phyloP scores from a whole-genome alignment of 2,113 vertebrate species.

The Picathartes gymnocephalus region DNA sequence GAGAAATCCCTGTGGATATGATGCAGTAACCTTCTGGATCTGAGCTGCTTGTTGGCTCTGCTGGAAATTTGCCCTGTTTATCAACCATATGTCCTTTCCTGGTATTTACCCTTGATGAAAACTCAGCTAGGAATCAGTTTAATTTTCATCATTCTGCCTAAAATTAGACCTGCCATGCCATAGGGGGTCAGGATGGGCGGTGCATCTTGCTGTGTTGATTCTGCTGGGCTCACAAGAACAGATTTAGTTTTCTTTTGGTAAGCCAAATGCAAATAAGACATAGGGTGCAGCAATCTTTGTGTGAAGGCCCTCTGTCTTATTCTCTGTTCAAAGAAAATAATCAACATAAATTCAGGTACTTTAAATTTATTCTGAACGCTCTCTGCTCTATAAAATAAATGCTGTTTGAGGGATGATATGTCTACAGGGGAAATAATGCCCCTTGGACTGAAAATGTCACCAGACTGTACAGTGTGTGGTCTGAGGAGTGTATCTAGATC shows the following conservation, averaged over 20 bases:
- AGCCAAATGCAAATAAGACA: not conserved
- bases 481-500: not conserved
- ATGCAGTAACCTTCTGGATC: not conserved
- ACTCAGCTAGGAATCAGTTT: not conserved
- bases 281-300: not conserved
- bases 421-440: not conserved
- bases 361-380: not conserved
- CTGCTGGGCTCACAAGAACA: not conserved
- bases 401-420: not conserved
- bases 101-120: not conserved
- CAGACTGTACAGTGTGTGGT: not conserved
- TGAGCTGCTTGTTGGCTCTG: not conserved
- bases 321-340: not conserved
- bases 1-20: not conserved
- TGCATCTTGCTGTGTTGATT: not conserved
- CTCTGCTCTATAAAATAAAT: not conserved
- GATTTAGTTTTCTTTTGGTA: not conserved
- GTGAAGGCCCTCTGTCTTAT: not conserved
- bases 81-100: slow-evolving; percentile 40
- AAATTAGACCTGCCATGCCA: not conserved
- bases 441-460: not conserved
- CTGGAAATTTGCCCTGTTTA: not conserved
- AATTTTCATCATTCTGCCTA: slow-evolving; percentile 4
- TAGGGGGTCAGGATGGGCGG: not conserved
- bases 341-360: not conserved